phyloP scores from a whole-genome alignment of 2,113 vertebrate genomes.

The Drymodes brunneopygia region DNA sequence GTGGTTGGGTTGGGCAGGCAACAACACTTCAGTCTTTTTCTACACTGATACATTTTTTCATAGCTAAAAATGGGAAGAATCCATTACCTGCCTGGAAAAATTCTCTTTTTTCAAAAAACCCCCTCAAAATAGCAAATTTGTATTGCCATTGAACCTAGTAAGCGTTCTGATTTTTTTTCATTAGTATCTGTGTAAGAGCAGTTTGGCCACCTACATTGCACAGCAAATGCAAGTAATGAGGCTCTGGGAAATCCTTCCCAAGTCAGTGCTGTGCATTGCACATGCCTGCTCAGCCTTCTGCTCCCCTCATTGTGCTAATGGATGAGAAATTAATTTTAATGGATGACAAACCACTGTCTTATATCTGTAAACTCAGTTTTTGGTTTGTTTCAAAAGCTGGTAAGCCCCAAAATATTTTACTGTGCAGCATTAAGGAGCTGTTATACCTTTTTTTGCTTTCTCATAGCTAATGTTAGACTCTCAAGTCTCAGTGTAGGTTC shows the following conservation, averaged over 20 bases:
- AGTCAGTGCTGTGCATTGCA: neutral
- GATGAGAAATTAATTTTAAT: neutral
- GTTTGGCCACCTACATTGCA: neutral
- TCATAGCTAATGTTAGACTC: neutral
- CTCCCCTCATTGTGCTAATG: neutral
- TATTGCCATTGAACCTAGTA: neutral
- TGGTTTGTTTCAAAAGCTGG: neutral
- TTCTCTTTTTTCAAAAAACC: neutral
- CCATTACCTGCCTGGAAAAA: neutral
- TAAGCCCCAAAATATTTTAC: neutral
- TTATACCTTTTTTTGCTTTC: neutral
- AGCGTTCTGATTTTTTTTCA: neutral
- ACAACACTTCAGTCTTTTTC: neutral
- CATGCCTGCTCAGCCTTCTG: neutral
- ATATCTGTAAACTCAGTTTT: neutral
- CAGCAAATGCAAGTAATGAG: neutral
- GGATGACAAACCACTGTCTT: neutral
- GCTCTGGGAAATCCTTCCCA: neutral
- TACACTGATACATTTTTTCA: neutral
- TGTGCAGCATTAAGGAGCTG: neutral
- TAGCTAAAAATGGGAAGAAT: neutral
- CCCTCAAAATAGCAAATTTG: neutral
- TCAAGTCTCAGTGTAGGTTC: neutral
- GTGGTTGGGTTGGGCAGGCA: neutral
- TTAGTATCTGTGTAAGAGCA: neutral